These are phyloP conservation scores for Oppia nitens DNA, from an alignment of 1,140 invertebrate species.

Conservation along the genomic window DNA sequence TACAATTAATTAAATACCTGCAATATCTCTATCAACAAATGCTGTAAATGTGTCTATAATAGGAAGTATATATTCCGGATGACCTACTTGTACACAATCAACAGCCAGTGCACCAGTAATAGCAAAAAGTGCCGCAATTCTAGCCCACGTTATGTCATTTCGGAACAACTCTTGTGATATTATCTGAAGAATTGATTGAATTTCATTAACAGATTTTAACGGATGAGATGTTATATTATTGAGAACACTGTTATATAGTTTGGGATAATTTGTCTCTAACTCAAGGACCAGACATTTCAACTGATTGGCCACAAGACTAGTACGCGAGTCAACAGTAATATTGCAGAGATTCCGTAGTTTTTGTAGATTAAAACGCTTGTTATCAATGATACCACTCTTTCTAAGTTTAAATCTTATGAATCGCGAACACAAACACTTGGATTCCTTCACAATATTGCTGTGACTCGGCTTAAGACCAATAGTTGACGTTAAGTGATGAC, in stretches of 20 bases:
- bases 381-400: slow-evolving; percentile 43
- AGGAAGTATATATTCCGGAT: slow-evolving; percentile 39
- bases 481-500: slow-evolving; percentile 4
- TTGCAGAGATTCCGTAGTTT: slow-evolving; percentile 33
- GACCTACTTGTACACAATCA: slow-evolving; percentile 38
- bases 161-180: slow-evolving; percentile 41
- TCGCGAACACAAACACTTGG: slow-evolving; percentile 41
- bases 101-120: slow-evolving; percentile 48
- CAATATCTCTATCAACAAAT: slow-evolving; percentile 45
- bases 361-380: slow-evolving; percentile 48
- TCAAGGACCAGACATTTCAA: slow-evolving; percentile 10
- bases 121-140: slow-evolving; percentile 46
- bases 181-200: slow-evolving; percentile 36
- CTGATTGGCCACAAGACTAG: slow-evolving; percentile 6
- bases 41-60: slow-evolving; percentile 41
- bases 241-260: slow-evolving; percentile 39
- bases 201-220: slow-evolving; percentile 34
- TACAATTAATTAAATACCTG: slow-evolving; percentile 21
- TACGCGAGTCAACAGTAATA: slow-evolving; percentile 27
- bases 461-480: background rate
- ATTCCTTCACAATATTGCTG: slow-evolving; percentile 26
- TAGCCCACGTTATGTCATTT: slow-evolving; percentile 40
- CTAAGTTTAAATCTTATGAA: slow-evolving; percentile 45
- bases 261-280: slow-evolving; percentile 29
- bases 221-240: slow-evolving; percentile 33